Evolutionary conservation across 2,113 vertebrate species (phyloP).

Genomic region (Variabilichromis moorii): DNA sequence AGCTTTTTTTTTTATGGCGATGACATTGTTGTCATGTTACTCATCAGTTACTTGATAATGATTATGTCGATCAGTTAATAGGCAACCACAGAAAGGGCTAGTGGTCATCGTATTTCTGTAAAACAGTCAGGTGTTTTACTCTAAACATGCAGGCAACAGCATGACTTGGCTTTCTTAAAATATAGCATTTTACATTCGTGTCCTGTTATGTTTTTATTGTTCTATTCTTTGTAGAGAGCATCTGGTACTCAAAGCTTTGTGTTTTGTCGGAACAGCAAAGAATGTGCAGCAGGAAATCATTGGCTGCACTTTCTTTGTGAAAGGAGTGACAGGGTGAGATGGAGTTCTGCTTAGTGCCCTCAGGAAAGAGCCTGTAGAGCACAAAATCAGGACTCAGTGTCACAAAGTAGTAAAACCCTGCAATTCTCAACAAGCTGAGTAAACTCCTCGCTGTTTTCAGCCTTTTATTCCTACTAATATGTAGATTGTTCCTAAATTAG

Average conservation of each 20-base stretch:
- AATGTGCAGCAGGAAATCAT: neutral
- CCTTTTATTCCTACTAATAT: neutral
- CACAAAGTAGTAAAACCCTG: neutral
- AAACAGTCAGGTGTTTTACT: neutral
- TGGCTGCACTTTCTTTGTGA: neutral
- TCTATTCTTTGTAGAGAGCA: slow-evolving; percentile 8
- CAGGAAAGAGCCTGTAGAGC: neutral
- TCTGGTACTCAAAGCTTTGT: neutral
- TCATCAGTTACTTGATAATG: slow-evolving; percentile 28
- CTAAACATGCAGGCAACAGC: neutral
- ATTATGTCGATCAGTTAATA: slow-evolving; percentile 28
- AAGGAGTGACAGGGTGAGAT: slow-evolving; percentile 8
- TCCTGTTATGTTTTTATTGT: slow-evolving; percentile 24
- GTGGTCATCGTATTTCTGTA: neutral
- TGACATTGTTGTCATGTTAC: slow-evolving; percentile 19
- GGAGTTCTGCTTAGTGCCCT: slow-evolving; percentile 8
- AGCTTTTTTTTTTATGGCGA: neutral
- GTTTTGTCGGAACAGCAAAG: neutral
- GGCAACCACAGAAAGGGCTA: neutral
- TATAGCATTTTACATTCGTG: neutral
- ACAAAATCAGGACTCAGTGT: neutral
- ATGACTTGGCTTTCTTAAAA: slow-evolving; percentile 4
- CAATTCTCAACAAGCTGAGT: neutral
- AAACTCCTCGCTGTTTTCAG: neutral
- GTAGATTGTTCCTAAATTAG: neutral